Evolutionary conservation across 2,113 vertebrate genomes (phyloP).

Genomic region (Antennarius striatus): DNA sequence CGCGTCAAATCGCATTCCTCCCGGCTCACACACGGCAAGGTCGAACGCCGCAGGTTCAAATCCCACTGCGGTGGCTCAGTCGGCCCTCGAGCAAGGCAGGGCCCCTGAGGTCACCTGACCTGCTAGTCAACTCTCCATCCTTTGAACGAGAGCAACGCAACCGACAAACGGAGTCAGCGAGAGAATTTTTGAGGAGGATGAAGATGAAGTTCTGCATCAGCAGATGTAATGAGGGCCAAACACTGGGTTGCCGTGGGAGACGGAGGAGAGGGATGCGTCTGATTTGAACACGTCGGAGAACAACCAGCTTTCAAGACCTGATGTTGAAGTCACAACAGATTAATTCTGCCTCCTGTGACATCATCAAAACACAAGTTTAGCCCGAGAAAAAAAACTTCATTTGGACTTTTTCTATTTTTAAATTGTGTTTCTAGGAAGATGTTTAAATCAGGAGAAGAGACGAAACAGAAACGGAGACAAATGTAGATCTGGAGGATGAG

Average conservation of each 20-base stretch:
- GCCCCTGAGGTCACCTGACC: not conserved
- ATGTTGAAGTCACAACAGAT: too few relatives aligned
- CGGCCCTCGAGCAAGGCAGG: constrained; percentile 1
- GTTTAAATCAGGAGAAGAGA: too few relatives aligned
- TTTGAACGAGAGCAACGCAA: not conserved
- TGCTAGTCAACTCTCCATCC: not conserved
- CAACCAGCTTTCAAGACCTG: not conserved
- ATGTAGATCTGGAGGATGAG: not conserved
- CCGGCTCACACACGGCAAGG: constrained; percentile 51
- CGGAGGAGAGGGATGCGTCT: not conserved
- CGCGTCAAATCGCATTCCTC: constrained; percentile 50
- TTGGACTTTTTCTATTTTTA: too few relatives aligned
- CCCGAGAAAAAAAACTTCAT: too few relatives aligned
- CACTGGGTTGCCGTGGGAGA: not conserved
- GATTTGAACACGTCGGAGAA: too few relatives aligned
- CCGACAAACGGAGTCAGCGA: constrained; percentile 10
- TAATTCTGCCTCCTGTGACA: too few relatives aligned
- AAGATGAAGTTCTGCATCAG: constrained; percentile 5
- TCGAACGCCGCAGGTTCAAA: constrained; percentile 17
- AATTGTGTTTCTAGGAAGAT: too few relatives aligned
- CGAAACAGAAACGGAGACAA: too few relatives aligned
- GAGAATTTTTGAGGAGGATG: constrained; percentile 3
- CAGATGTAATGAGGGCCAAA: constrained; percentile 8
- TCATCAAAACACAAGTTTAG: too few relatives aligned
- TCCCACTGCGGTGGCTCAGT: not conserved